A percentile compares a stretch with the other conserved stretches of the same genome.
These are phyloP conservation scores for Apodemus agrarius DNA, from an alignment of 2,797 vertebrate genomes.

Conservation along the genomic window DNA sequence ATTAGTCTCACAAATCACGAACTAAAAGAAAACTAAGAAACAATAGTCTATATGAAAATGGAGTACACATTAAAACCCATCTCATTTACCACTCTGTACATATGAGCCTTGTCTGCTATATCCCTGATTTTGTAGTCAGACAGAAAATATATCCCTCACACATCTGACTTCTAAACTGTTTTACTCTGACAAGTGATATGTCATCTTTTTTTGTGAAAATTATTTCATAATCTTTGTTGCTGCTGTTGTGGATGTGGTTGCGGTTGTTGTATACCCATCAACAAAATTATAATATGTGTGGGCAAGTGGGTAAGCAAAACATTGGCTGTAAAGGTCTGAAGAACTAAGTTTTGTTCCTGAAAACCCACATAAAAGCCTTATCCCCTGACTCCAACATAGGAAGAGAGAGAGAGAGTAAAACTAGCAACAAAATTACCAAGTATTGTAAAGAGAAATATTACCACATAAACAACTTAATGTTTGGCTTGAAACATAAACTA, in stretches of 20 bases:
- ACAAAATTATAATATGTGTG: not conserved
- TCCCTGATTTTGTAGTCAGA: not conserved
- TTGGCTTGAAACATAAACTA: not conserved
- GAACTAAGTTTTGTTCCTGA: not conserved
- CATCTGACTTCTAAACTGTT: not conserved
- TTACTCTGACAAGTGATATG: not conserved
- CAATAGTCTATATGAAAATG: not conserved
- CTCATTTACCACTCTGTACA: not conserved
- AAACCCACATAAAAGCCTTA: too few relatives aligned
- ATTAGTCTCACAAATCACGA: not conserved
- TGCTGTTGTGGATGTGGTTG: not conserved
- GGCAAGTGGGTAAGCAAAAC: not conserved
- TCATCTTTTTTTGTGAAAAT: not conserved
- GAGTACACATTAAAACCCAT: not conserved
- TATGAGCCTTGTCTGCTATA: too few relatives aligned
- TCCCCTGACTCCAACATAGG: too few relatives aligned
- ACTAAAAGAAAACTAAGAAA: not conserved
- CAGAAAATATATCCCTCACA: not conserved
- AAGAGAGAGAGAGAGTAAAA: not conserved
- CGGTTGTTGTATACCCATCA: not conserved
- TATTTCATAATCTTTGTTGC: not conserved
- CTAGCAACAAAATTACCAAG: not conserved
- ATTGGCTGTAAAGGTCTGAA: not conserved
- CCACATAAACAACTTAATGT: not conserved
- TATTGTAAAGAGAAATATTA: conserved; percentile 8